A percentile compares a stretch with the other conserved stretches of the same genome.
These are phyloP conservation scores for Apostichopus parvimensis DNA, from an alignment of 35 echinoderm and acorn worm genomes.

Conservation along the genomic window DNA sequence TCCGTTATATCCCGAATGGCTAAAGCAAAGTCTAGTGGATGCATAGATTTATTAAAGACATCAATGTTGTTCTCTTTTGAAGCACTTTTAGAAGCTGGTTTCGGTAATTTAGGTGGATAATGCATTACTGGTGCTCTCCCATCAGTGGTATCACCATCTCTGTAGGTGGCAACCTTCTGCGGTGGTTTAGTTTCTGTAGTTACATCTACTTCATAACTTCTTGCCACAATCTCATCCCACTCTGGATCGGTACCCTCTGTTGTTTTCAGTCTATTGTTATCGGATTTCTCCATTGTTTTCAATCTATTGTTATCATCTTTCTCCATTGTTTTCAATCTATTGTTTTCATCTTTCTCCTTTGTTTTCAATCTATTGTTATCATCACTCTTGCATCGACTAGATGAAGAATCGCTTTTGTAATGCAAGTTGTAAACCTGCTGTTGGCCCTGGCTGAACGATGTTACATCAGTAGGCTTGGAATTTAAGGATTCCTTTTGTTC, in stretches of 20 bases:
- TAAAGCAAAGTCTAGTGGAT: slow-evolving; percentile 40
- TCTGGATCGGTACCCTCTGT: neutral
- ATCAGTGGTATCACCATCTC: neutral
- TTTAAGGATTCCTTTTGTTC: too few species aligned
- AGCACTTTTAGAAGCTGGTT: neutral
- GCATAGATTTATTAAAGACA: slow-evolving; percentile 41
- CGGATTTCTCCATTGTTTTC: neutral
- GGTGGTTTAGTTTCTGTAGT: neutral
- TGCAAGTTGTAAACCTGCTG: slow-evolving; percentile 29
- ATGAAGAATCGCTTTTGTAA: slow-evolving; percentile 44
- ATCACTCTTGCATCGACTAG: neutral
- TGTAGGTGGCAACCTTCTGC: neutral
- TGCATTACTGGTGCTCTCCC: neutral
- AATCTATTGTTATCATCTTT: neutral
- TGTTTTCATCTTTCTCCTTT: too few species aligned
- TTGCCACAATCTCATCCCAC: slow-evolving; percentile 31
- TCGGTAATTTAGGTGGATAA: neutral
- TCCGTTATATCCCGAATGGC: slow-evolving; percentile 23
- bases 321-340: too few species aligned
- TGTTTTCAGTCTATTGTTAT: neutral
- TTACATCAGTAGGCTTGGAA: neutral
- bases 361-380: neutral
- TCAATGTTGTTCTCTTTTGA: slow-evolving; percentile 9
- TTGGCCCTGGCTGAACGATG: neutral
- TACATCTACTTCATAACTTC: slow-evolving; percentile 14